These are phyloP conservation scores for Cephus spinipes DNA, from an alignment of 2,888 invertebrate species.

Conservation along the genomic window DNA sequence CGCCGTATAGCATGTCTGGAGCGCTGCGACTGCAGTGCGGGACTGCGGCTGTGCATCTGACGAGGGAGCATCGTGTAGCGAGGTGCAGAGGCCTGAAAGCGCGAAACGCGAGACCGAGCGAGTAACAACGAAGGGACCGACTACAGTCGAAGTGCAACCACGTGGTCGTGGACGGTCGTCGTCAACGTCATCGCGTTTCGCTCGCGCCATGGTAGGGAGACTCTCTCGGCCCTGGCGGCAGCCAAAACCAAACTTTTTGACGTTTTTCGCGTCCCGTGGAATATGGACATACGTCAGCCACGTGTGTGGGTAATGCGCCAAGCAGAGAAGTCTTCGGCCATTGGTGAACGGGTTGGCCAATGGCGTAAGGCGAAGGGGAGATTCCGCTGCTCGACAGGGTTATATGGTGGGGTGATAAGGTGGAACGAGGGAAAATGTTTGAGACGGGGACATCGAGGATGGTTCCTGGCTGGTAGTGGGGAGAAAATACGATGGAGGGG, in stretches of 20 bases:
- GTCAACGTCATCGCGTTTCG: conserved; percentile 38
- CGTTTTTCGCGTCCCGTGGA: conserved; percentile 57
- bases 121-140: conserved; percentile 2
- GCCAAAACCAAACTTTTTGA: conserved; percentile 55
- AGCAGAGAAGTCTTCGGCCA: conserved; percentile 35
- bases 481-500: background rate
- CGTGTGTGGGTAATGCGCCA: conserved; percentile 62
- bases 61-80: conserved; percentile 43
- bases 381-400: conserved; percentile 11
- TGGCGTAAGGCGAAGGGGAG: conserved; percentile 24
- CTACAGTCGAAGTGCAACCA: conserved; percentile 23
- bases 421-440: conserved; percentile 5
- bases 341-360: conserved; percentile 49
- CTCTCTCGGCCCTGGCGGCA: conserved; percentile 17
- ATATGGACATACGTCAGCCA: conserved; percentile 61
- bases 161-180: conserved; percentile 31
- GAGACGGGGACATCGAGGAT: background rate
- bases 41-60: conserved; percentile 55
- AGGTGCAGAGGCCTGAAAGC: conserved; percentile 42
- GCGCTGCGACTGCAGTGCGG: conserved; percentile 57
- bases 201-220: conserved; percentile 17
- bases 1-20: conserved; percentile 16
- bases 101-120: background rate
- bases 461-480: background rate
- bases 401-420: conserved; percentile 7